Evolutionary conservation across 2,888 invertebrate genomes (phyloP).

Genomic region (Temnothorax ravouxi): DNA sequence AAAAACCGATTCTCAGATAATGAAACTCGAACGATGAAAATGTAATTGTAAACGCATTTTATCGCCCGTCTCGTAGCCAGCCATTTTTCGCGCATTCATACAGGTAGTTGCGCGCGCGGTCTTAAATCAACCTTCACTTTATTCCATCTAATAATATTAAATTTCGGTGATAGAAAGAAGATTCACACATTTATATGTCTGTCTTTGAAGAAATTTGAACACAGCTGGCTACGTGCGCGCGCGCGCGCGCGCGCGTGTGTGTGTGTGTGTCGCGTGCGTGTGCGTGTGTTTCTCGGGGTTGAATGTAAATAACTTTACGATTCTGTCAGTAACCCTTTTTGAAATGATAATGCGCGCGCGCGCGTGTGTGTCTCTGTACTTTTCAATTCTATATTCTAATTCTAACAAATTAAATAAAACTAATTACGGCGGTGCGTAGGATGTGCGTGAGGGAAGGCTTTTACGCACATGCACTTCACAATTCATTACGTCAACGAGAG

Average conservation of each 20-base stretch:
- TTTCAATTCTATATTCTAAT: background rate
- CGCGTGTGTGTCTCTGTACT: background rate
- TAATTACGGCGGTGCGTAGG: background rate
- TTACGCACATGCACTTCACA: background rate
- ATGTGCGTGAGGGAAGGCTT: background rate
- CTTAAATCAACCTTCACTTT: background rate
- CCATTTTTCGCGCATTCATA: constrained; percentile 31
- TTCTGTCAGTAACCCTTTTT: background rate
- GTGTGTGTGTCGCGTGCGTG: too few species aligned
- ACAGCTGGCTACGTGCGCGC: background rate
- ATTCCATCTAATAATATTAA: background rate
- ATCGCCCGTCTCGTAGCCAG: background rate
- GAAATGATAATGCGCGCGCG: background rate
- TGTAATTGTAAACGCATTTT: background rate
- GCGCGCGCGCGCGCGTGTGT: background rate
- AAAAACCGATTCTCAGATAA: background rate
- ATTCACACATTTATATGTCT: background rate
- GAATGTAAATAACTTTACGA: background rate
- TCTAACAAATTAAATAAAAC: background rate
- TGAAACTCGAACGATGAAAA: background rate
- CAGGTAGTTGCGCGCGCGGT: constrained; percentile 35
- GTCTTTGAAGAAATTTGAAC: background rate
- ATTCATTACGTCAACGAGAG: constrained; percentile 60
- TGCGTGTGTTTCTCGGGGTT: background rate
- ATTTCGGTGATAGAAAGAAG: background rate